phyloP scores from a whole-genome alignment of 2,888 invertebrate species.

The Dynastes grantii region DNA sequence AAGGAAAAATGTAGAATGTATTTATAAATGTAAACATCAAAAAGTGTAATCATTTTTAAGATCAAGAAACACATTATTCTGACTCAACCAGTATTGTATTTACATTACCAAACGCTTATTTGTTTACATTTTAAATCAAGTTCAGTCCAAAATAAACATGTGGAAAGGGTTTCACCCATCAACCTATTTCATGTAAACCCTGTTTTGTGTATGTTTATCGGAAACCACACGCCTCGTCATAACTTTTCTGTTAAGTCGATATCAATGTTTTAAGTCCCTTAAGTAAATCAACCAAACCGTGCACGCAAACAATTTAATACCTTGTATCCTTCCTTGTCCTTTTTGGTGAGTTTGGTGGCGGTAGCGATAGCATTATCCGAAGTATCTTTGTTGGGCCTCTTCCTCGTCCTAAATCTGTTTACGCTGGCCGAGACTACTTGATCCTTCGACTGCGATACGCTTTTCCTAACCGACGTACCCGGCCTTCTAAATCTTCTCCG shows the following conservation, averaged over 20 bases:
- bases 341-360: slow-evolving; percentile 73
- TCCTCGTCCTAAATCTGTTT: slow-evolving; percentile 77
- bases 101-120: too few species aligned
- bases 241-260: slow-evolving; percentile 4
- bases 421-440: slow-evolving; percentile 78
- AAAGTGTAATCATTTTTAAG: too few species aligned
- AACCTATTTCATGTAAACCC: not conserved
- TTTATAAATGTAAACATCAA: too few species aligned
- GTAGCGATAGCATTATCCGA: slow-evolving; percentile 74
- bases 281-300: slow-evolving; percentile 5
- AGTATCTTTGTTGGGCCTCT: slow-evolving; percentile 74
- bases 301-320: slow-evolving; percentile 62
- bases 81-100: not conserved
- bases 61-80: too few species aligned
- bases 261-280: slow-evolving; percentile 13
- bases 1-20: too few species aligned
- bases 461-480: slow-evolving; percentile 73
- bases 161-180: not conserved
- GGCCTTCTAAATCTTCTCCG: slow-evolving; percentile 81
- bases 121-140: not conserved
- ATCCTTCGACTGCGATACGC: slow-evolving; percentile 68
- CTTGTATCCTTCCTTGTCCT: slow-evolving; percentile 83
- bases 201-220: slow-evolving; percentile 8
- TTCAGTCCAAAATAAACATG: not conserved
- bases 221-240: slow-evolving; percentile 14